phyloP scores from a whole-genome alignment of 1,140 invertebrate species.

The Spodoptera frugiperda region DNA sequence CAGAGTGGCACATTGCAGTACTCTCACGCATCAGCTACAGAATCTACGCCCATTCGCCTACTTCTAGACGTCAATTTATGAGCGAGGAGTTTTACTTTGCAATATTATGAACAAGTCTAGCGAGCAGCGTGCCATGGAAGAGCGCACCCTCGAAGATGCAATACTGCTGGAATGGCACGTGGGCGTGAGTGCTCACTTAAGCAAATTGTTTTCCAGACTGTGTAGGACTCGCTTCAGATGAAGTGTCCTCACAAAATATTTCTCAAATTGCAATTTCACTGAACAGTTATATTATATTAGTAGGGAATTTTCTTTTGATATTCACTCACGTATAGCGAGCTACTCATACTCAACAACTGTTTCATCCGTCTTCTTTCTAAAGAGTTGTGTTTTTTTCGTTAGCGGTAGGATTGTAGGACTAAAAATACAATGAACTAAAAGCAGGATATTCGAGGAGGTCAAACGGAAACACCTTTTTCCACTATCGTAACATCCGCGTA shows the following conservation, averaged over 20 bases:
- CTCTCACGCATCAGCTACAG: conserved; percentile 22
- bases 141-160: conserved; percentile 4
- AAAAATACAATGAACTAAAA: conserved; percentile 32
- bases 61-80: conserved; percentile 31
- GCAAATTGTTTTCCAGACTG: conserved; percentile 21
- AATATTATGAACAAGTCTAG: conserved; percentile 37
- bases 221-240: conserved; percentile 11
- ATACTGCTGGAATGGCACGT: conserved; percentile 21
- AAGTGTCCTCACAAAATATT: conserved; percentile 18
- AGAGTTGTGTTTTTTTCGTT: neutral
- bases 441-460: conserved; percentile 14
- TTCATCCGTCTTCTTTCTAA: neutral
- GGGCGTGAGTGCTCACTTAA: conserved; percentile 12
- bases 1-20: neutral
- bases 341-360: neutral
- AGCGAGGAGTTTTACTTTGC: conserved; percentile 21
- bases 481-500: conserved; percentile 37
- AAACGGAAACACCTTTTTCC: conserved; percentile 34
- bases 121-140: conserved; percentile 7
- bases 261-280: neutral
- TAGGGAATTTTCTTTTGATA: neutral
- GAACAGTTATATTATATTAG: neutral
- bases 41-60: conserved; percentile 1
- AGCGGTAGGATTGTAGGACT: neutral
- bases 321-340: neutral